phyloP scores from a whole-genome alignment of 2,888 invertebrate species.

The Chrysina gloriosa region DNA sequence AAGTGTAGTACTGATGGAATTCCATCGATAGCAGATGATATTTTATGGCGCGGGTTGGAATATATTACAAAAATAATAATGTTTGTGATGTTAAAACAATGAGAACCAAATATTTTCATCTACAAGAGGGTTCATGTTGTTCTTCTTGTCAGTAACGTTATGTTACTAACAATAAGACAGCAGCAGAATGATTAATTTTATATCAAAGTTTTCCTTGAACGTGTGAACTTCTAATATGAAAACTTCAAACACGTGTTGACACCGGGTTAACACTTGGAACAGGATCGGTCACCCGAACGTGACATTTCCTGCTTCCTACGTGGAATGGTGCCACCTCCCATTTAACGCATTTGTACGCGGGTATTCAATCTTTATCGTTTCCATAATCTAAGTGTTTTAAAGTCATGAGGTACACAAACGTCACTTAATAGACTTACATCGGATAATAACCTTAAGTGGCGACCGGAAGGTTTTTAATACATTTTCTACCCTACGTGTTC shows the following conservation, averaged over 20 bases:
- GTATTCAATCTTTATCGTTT: slow-evolving; percentile 11
- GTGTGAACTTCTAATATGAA: not conserved
- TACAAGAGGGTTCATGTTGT: too few species aligned
- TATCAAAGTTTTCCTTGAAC: not conserved
- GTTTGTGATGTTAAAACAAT: too few species aligned
- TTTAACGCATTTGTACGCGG: not conserved
- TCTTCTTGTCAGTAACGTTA: too few species aligned
- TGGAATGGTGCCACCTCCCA: not conserved
- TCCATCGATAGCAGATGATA: too few species aligned
- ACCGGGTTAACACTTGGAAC: slow-evolving; percentile 3
- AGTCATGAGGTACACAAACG: not conserved
- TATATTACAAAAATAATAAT: too few species aligned
- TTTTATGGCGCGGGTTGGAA: too few species aligned
- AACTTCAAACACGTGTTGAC: slow-evolving; percentile 30
- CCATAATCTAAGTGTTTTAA: not conserved
- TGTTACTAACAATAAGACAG: too few species aligned
- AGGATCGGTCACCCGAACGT: slow-evolving; percentile 20
- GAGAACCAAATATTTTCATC: too few species aligned
- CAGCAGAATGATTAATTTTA: too few species aligned
- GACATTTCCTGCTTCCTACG: slow-evolving; percentile 23
- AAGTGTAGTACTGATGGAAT: too few species aligned
- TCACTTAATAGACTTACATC: not conserved
- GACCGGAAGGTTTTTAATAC: not conserved
- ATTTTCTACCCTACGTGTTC: not conserved
- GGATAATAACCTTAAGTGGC: slow-evolving; percentile 8